Percentiles rank a stretch among this genome's conserved stretches.
Conservation (phyloP, 2,888 invertebrate species). For the Brassicogethes aeneus region DNA sequence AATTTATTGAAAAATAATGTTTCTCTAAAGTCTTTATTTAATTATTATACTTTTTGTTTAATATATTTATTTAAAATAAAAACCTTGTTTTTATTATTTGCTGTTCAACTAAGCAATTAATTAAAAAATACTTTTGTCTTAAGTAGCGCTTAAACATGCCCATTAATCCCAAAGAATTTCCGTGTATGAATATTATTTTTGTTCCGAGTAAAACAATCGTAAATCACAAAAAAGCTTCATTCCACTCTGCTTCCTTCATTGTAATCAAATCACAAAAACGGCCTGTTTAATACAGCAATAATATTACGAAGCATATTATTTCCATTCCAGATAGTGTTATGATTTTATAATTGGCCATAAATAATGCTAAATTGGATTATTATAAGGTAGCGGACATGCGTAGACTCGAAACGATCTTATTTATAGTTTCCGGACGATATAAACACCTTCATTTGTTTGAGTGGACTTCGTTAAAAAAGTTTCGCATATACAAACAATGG, state of each 20-base stretch:
- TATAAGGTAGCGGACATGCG: background rate
- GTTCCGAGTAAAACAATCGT: too few relatives aligned
- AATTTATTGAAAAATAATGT: too few relatives aligned
- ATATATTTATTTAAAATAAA: too few relatives aligned
- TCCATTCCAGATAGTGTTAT: slow-evolving; percentile 1
- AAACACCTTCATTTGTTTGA: background rate
- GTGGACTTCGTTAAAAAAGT: background rate
- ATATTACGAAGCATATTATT: background rate
- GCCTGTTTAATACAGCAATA: background rate
- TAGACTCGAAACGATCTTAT: background rate
- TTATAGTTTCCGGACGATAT: background rate
- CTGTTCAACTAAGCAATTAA: too few relatives aligned
- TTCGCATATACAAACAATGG: background rate
- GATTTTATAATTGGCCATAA: background rate
- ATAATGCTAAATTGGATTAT: background rate
- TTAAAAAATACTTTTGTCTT: too few relatives aligned
- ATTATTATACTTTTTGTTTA: too few relatives aligned
- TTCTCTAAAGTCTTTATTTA: too few relatives aligned
- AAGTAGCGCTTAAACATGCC: too few relatives aligned
- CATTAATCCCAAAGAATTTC: too few relatives aligned
- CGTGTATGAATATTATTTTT: too few relatives aligned
- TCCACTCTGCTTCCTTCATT: background rate
- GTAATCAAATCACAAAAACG: background rate
- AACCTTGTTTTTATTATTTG: too few relatives aligned
- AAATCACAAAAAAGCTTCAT: background rate